Evolutionary conservation across 2,113 vertebrate species (phyloP).

Genomic region (Dromas ardeola): DNA sequence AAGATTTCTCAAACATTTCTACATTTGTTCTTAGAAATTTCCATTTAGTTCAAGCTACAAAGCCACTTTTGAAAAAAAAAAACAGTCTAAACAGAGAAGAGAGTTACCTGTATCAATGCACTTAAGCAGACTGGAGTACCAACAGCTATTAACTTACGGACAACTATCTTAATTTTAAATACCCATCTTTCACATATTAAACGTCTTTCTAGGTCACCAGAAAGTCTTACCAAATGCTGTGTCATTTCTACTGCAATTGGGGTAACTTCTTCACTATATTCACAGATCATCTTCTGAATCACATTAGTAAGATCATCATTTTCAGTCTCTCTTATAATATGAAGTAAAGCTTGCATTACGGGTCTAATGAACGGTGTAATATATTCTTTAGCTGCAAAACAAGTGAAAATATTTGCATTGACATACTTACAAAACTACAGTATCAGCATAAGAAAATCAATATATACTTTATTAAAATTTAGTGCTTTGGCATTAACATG

Average conservation of each 20-base stretch:
- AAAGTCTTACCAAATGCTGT: slow-evolving; percentile 91
- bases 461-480: not conserved
- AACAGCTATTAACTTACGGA: not conserved
- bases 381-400: slow-evolving; percentile 92
- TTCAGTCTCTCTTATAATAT: slow-evolving; percentile 98
- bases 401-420: not conserved
- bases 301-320: slow-evolving; percentile 99
- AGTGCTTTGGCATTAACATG: not conserved
- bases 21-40: not conserved
- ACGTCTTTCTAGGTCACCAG: not conserved
- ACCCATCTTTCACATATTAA: not conserved
- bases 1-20: not conserved
- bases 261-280: slow-evolving; percentile 98
- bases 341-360: slow-evolving; percentile 97
- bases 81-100: not conserved
- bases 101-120: not conserved
- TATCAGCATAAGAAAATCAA: not conserved
- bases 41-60: not conserved
- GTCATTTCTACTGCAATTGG: slow-evolving; percentile 99
- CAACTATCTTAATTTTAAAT: not conserved
- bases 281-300: slow-evolving; percentile 99
- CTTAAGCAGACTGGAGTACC: not conserved
- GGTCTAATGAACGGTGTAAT: slow-evolving; percentile 95
- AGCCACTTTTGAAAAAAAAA: not conserved
- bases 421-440: not conserved